Evolutionary conservation across 1,140 invertebrate genomes (phyloP), one percentile per base, ranked within the genome.

Genomic region (Musca domestica): DNA sequence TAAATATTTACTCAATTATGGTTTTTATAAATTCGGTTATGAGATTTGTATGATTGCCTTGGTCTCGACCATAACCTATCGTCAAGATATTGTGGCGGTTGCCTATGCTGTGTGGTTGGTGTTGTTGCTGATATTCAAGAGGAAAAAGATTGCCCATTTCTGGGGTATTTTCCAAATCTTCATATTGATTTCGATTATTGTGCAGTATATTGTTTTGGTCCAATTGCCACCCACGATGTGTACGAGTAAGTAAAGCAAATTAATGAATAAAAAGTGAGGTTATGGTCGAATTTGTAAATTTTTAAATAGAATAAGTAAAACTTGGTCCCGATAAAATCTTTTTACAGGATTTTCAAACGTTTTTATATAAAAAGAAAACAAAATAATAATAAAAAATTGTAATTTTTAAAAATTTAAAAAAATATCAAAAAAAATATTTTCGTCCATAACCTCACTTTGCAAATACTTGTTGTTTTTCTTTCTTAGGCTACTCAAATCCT

Each of bases 21-120:
- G 91, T 19, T 98, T 96, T 82, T 97, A 95, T 81, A 96, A 96
- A 82, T 98, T 98, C 85, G 96, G 96, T 19, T 81, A 98, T 2
- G 96, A 98, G 86, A 91, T 96, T 47, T 94, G 91, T 58, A 84
- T 97, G 67, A 92, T 98, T 69, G 90, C 90, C 17, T 88, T 94
- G 6, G 94, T 95, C 2, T 88, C 90, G 1, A 87, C 95, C 0
- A 95, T 98, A 70, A 93, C 93, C 17, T 90, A 92, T 0, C 87
- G 97, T 56, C 89, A 98, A 82, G 98, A 99, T 81, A 85, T 94
- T 54, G 92, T 94, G 75, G 94, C 95, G 0, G 86, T 96, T 0
- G 74, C 97, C 1, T 98, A 98, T 81, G 87, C 91, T 3, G 71
- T 93, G 1, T 96, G 96, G 91, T 84, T 99, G 12, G 85, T 92